These are phyloP conservation scores for Drosophila novamexicana DNA, from an alignment of 1,140 invertebrate species.

Conservation along the genomic window DNA sequence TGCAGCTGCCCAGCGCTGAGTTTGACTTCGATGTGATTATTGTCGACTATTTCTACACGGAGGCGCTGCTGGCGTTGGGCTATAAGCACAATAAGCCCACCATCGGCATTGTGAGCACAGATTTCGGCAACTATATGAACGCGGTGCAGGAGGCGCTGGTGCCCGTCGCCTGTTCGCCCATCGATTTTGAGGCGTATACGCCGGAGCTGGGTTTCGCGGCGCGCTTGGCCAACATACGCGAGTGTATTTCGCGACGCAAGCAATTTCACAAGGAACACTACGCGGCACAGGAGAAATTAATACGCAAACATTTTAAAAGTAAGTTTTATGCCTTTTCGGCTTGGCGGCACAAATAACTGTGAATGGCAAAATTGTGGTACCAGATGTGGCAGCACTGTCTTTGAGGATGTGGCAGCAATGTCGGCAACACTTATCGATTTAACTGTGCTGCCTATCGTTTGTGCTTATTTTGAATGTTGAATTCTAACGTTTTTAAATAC, in stretches of 20 bases:
- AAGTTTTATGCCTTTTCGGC: constrained; percentile 14
- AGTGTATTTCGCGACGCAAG: constrained; percentile 56
- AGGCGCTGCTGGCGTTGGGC: constrained; percentile 83
- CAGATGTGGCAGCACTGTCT: constrained; percentile 11
- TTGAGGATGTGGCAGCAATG: not conserved
- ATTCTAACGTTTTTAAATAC: not conserved
- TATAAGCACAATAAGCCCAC: constrained; percentile 82
- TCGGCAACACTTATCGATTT: not conserved
- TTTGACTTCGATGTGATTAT: constrained; percentile 85
- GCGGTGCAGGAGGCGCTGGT: constrained; percentile 68
- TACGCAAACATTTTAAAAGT: constrained; percentile 72
- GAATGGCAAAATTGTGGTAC: constrained; percentile 5
- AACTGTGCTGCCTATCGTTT: too few species aligned
- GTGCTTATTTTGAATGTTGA: not conserved
- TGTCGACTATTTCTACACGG: constrained; percentile 84
- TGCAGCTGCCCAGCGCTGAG: constrained; percentile 48
- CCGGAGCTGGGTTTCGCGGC: constrained; percentile 40
- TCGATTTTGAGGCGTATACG: constrained; percentile 48
- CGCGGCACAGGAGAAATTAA: constrained; percentile 62
- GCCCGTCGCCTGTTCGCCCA: constrained; percentile 72
- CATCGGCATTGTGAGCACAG: constrained; percentile 78
- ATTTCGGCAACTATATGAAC: constrained; percentile 76
- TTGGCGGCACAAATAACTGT: constrained; percentile 3
- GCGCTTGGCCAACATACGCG: constrained; percentile 57
- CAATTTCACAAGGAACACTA: constrained; percentile 60